Base-by-base conservation (phyloP, 2,888 invertebrate species). In the Glaucopsyche alexis region DNA sequence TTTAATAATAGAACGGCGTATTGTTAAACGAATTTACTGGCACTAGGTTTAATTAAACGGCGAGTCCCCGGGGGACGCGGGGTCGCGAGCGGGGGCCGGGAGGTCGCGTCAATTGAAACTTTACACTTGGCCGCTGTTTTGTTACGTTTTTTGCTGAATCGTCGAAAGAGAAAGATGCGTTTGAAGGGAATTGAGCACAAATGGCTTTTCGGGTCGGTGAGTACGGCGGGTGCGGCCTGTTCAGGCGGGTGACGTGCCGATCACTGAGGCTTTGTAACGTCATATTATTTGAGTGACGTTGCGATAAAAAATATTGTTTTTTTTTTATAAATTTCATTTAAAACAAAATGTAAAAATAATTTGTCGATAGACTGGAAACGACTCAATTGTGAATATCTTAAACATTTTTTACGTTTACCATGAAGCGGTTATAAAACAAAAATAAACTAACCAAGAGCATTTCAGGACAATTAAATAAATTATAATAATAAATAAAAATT, bases 21-120 rank as follows among this genome's bases (percentile, higher is more conserved):
- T 45, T 45, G 67, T 67, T 67, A 67, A 67, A 67, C 45, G 67
- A 67, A 67, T 67, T 67, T 67, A 67, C 67, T 67, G 67, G 67
- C 67, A 67, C 16, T 67, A 45, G 67, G 67, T 67, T 67, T 67
- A 67, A 67, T 67, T 67, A 67, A 67, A 67, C 67, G 16, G 45
- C 60, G 6, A 29, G 29, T 38, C 60, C 60, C 60, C 19, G 29
- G 60, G 60, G 29, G 1, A 19, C 8, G 55, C 19, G 9, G 5
- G 55, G 6, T 1, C 19, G 19, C 16, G 16, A 13, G 14, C 49
- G 49, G 52, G 19, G 60, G 60, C 13, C 29, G 13, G n/a, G 42
- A 11, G 45, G n/a, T 55, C 42, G 42, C 42, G 16, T n/a, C 67
- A 67, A 67, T 67, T 67, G 67, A 67, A 67, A 67, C 67, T 67